Evolutionary conservation across 2,888 invertebrate genomes (phyloP).

Genomic region (Brenthis daphne): DNA sequence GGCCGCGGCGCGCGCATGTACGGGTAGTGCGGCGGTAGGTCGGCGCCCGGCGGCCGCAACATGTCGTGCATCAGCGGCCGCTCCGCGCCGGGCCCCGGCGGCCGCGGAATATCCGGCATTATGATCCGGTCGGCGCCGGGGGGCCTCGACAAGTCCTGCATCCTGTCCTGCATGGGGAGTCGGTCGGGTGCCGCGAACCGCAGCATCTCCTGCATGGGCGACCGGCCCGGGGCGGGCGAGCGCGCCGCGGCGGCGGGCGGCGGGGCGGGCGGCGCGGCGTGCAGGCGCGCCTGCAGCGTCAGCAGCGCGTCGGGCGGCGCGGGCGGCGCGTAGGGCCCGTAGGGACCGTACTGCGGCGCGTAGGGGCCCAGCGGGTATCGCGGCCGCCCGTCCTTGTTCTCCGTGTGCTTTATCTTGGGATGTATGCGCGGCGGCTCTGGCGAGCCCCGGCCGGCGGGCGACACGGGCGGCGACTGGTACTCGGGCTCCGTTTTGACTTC

Average conservation of each 20-base stretch:
- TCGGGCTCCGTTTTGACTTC: constrained; percentile 78
- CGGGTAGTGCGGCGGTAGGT: constrained; percentile 39
- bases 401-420: constrained; percentile 75
- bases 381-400: constrained; percentile 70
- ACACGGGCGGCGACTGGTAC: constrained; percentile 62
- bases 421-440: constrained; percentile 61
- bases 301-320: constrained; percentile 31
- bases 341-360: constrained; percentile 74
- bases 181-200: constrained; percentile 26
- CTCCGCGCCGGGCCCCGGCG: neutral
- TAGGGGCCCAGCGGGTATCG: constrained; percentile 75
- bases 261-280: constrained; percentile 14
- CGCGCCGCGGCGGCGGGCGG: constrained; percentile 22
- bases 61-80: constrained; percentile 25
- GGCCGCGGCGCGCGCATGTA: constrained; percentile 44
- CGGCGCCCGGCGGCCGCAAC: constrained; percentile 38
- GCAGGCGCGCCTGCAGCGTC: constrained; percentile 24
- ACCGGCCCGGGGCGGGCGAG: constrained; percentile 23
- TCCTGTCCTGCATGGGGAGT: constrained; percentile 26
- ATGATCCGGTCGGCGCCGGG: constrained; percentile 15
- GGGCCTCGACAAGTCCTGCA: constrained; percentile 26
- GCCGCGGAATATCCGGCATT: neutral
- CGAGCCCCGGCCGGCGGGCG: constrained; percentile 56
- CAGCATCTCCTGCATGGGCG: constrained; percentile 33
- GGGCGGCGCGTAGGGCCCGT: constrained; percentile 70